A percentile compares a stretch with the other conserved stretches of the same genome.
These are phyloP conservation scores for Antheraea mylitta DNA, from an alignment of 1,140 invertebrate species.

Conservation along the genomic window DNA sequence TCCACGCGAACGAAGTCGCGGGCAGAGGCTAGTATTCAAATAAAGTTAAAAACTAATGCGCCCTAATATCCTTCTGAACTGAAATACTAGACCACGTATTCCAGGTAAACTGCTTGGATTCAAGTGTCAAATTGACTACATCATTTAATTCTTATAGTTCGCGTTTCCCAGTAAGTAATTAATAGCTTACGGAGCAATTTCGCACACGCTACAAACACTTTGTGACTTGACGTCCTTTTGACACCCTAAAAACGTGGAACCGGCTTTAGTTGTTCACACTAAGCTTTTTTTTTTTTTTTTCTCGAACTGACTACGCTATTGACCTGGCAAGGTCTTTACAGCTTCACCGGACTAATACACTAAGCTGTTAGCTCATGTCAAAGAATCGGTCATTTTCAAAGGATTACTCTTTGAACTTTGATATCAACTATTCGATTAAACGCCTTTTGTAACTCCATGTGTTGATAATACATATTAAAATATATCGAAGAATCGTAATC, in stretches of 20 bases:
- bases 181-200: not conserved
- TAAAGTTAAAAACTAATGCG: too few relatives aligned
- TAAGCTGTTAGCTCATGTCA: slow-evolving; percentile 9
- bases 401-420: slow-evolving; percentile 11
- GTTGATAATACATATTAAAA: too few relatives aligned
- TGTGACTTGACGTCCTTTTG: slow-evolving; percentile 11
- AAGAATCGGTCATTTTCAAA: slow-evolving; percentile 16
- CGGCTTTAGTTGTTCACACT: slow-evolving; percentile 15
- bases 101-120: too few relatives aligned
- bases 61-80: too few relatives aligned
- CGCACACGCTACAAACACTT: not conserved
- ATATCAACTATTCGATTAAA: slow-evolving; percentile 2
- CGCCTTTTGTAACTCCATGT: not conserved
- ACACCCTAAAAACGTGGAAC: not conserved
- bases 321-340: too few relatives aligned
- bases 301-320: too few relatives aligned
- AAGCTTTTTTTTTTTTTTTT: too few relatives aligned
- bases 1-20: too few relatives aligned
- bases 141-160: not conserved
- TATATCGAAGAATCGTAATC: too few relatives aligned
- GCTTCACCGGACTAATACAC: too few relatives aligned
- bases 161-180: not conserved
- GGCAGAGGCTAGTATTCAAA: too few relatives aligned
- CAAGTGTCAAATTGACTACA: not conserved
- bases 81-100: too few relatives aligned